Evolutionary conservation across 2,797 vertebrate species (phyloP).

Genomic region (Schizopygopsis pylzovi): DNA sequence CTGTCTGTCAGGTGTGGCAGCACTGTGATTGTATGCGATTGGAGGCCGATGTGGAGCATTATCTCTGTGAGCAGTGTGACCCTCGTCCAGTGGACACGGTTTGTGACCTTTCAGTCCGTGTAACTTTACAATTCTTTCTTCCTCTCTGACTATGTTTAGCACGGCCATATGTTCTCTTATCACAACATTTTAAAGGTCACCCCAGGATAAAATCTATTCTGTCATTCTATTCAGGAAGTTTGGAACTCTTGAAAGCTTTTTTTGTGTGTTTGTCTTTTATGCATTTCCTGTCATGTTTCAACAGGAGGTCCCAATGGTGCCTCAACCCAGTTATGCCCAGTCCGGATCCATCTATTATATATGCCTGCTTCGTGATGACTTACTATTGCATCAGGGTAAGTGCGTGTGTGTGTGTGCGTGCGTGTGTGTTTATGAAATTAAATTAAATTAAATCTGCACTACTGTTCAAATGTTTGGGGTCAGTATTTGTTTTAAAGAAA

Average conservation of each 20-base stretch:
- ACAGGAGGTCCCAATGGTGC: constrained; percentile 98
- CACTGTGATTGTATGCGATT: constrained; percentile 98
- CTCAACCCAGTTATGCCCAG: constrained; percentile 95
- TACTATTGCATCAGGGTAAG: constrained; percentile 95
- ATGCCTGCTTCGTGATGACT: constrained; percentile 92
- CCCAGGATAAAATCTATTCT: constrained; percentile 4
- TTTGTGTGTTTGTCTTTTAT: constrained; percentile 37
- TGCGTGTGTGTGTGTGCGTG: constrained; percentile 11
- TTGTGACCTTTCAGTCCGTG: constrained; percentile 58
- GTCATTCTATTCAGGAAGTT: constrained; percentile 2
- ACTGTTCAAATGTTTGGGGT: neutral
- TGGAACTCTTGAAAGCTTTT: neutral
- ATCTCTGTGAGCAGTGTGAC: constrained; percentile 96
- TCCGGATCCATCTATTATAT: constrained; percentile 98
- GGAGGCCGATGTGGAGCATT: constrained; percentile 93
- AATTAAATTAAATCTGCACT: neutral
- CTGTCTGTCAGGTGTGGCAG: constrained; percentile 91
- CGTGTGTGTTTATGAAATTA: neutral
- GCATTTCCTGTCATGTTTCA: constrained; percentile 32
- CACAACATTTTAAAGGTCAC: constrained; percentile 15
- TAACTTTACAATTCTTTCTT: neutral
- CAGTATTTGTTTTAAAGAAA: neutral
- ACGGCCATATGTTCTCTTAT: constrained; percentile 15
- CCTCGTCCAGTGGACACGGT: constrained; percentile 90
- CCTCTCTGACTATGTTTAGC: constrained; percentile 13